These are phyloP conservation scores for Rhabdomys dilectus DNA, from an alignment of 2,113 vertebrate genomes.

Conservation along the genomic window DNA sequence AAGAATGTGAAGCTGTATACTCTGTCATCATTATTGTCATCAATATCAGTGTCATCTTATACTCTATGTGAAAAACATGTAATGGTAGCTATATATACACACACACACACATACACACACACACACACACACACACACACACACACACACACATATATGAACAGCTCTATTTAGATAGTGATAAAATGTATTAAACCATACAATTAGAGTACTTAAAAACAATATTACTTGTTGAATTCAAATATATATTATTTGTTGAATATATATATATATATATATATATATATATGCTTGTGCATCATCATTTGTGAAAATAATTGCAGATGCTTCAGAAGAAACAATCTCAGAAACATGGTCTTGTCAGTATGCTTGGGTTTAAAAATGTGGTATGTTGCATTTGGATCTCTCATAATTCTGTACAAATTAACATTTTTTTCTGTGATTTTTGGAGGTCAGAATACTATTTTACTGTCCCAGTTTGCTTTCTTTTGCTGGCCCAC, in stretches of 20 bases:
- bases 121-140: no score
- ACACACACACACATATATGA: no score
- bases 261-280: no score
- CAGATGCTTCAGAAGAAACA: neutral
- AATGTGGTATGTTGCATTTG: neutral
- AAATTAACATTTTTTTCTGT: neutral
- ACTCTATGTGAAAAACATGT: neutral
- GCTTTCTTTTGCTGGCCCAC: neutral
- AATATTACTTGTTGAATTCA: no score
- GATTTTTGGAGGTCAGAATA: neutral
- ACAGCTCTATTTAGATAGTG: no score
- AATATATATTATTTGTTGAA: no score
- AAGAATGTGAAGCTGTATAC: neutral
- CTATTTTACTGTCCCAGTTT: neutral
- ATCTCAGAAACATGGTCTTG: neutral
- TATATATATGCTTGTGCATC: no score
- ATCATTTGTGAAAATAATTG: neutral
- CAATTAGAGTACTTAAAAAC: no score
- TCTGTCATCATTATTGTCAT: no score
- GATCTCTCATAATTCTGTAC: neutral
- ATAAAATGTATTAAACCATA: no score
- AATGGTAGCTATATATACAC: neutral
- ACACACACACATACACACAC: no score
- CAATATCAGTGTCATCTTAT: neutral
- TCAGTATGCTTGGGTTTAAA: neutral